Evolutionary conservation across 2,888 invertebrate species (phyloP), one percentile per base, ranked within the genome.

Genomic region (Girardia tigrina): DNA sequence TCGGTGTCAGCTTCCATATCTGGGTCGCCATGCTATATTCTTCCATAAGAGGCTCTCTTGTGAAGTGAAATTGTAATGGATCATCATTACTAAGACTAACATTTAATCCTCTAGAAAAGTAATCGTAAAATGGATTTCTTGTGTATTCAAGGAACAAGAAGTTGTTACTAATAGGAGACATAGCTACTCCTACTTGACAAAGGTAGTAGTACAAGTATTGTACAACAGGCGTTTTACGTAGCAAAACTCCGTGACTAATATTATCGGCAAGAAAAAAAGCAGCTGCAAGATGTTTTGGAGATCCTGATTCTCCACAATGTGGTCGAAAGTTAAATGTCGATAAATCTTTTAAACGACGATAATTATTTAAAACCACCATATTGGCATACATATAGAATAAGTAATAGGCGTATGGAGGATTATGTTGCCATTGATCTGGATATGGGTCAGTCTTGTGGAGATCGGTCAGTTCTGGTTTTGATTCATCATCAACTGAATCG

Each of bases 21-120:
- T 98, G 97, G 0, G 97, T 92, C 1, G 98, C 98, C 85, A 98
- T 98, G 82, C 94, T 94, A 87, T 95, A 98, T 85, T 98, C 98
- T 84, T 98, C 98, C 97, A 98, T 98, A 81, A 98, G 86, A 4
- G 98, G 94, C 87, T 98, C 91, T 88, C 72, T 98, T 77, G 98
- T 98, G 84, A 97, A 98, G 86, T 98, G 98, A 86, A 98, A 98
- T 86, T 98, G 97, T 79, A 98, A 86, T 0, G 98, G 98, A 86
- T 98, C 98, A 84, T 98, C 98, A 0, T 97, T 95, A 14, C 94
- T 94, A 77, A 98, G 88, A 71, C 94, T 94, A 79, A 98, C 89
- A 81, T 91, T 89, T 70, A 98, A 88, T 0, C 98, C 98, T 78
- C 95, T 87, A 1, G 94, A 92, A 79, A 94, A 88, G 86, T 94